Base-by-base conservation (phyloP, 2,797 vertebrate species). In the Enteromius fasciolatus region DNA sequence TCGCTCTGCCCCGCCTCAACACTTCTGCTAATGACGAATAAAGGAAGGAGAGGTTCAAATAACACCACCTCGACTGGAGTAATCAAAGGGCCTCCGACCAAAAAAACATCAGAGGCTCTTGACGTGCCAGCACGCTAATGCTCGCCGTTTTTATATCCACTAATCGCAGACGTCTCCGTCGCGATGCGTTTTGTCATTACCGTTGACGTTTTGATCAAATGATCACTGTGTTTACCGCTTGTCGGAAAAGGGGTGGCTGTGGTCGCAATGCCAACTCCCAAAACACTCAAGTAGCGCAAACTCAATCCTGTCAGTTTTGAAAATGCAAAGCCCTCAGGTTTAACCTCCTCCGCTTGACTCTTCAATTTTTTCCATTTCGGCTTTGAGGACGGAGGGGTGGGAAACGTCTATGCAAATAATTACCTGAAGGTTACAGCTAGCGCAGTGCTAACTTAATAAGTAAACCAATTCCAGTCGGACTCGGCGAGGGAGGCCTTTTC, bases 31-130 rank as follows among this genome's bases (percentile, higher is more conserved):
- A 87, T 86, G 78, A 87, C 86, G 87, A 91, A 92, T 83, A 90
- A 88, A 83, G 86, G 87, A 81, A 83, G 79, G 57, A 90, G 78
- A 89, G 90, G 89, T 89, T 92, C 90, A 90, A 90, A 88, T 63
- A 87, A 81, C 86, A 82, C 90, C 87, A 90, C 89, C 89, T 83
- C 69, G 68, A 87, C 87, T 90, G 86, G 87, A 86, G 57, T 88
- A 89, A 86, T 90, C 85, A 86, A 84, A 89, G 87, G 81, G 50
- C 80, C 80, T 88, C 87, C 83, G 87, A 83, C 82, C 86, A 83
- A 63, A 48, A 48, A 72, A 86, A 75, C 81, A 81, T 86, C 77
- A 76, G 79, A 86, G 85, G 83, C 78, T 86, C 74, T 61, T 82
- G 88, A 87, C 79, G 67, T 73, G 86, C 75, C 84, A 86, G 81